Evolutionary conservation across 2,888 invertebrate species (phyloP).

Genomic region (Pollenia griseotomentosa): DNA sequence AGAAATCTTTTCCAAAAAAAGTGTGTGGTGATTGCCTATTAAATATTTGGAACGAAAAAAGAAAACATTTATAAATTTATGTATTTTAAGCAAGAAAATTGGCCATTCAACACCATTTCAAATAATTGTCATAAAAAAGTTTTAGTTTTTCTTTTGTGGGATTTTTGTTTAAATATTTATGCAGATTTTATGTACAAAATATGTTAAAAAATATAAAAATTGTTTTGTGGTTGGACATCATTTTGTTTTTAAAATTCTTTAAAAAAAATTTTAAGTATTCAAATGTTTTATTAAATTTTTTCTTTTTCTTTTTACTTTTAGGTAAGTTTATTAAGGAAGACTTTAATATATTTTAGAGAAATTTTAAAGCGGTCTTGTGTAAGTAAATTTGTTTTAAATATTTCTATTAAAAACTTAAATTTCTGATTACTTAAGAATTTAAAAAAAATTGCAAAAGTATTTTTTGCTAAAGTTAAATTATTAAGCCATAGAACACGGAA

Average conservation of each 20-base stretch:
- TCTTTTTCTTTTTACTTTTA: slow-evolving; percentile 42
- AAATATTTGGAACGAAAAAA: not conserved
- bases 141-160: not conserved
- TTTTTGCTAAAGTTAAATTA: too few species aligned
- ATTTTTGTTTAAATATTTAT: slow-evolving; percentile 35
- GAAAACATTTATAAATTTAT: slow-evolving; percentile 40
- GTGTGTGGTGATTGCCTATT: not conserved
- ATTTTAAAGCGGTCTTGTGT: not conserved
- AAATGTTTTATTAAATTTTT: slow-evolving; percentile 22
- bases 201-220: slow-evolving; percentile 32
- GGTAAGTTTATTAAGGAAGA: slow-evolving; percentile 46
- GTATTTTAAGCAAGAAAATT: slow-evolving; percentile 32
- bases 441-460: too few species aligned
- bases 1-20: not conserved
- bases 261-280: slow-evolving; percentile 9
- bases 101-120: slow-evolving; percentile 56
- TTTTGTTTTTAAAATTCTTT: slow-evolving; percentile 1
- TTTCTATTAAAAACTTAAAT: too few species aligned
- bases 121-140: slow-evolving; percentile 33
- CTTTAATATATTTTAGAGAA: not conserved
- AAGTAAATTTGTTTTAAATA: not conserved
- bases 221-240: not conserved
- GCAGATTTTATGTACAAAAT: slow-evolving; percentile 56
- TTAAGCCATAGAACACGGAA: too few species aligned
- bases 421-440: too few species aligned